Conservation (phyloP, 2,797 vertebrate species). For the Darevskia mixta region DNA sequence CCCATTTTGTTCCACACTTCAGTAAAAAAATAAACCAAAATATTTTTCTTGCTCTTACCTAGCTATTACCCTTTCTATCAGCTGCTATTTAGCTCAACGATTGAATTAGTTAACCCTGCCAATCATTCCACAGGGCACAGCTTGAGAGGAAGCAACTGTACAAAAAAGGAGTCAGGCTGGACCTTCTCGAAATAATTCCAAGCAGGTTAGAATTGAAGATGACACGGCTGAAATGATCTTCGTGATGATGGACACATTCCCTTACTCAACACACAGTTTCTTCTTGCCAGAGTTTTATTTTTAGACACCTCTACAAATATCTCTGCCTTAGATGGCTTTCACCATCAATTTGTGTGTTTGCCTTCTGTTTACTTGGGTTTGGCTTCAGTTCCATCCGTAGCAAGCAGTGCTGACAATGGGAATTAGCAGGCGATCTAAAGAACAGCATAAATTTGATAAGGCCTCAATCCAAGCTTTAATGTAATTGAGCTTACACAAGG, state of each 20-base stretch:
- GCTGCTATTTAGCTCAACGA: slow-evolving; percentile 2
- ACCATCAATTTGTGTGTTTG: slow-evolving; percentile 39
- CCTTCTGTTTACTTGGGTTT: slow-evolving; percentile 50
- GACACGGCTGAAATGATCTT: neutral
- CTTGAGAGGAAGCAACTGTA: neutral
- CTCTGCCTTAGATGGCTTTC: slow-evolving; percentile 22
- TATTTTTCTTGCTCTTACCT: slow-evolving; percentile 5
- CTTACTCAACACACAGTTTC: slow-evolving; percentile 1
- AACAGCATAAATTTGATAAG: slow-evolving; percentile 6
- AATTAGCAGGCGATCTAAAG: slow-evolving; percentile 29
- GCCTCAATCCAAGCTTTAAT: neutral
- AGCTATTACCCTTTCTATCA: neutral
- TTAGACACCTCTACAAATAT: slow-evolving; percentile 32
- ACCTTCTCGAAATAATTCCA: neutral
- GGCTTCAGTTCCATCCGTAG: neutral
- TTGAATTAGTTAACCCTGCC: slow-evolving; percentile 28
- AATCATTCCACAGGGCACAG: neutral
- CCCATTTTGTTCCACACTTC: neutral
- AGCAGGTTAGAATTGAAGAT: neutral
- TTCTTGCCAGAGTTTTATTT: neutral
- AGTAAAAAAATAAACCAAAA: slow-evolving; percentile 1
- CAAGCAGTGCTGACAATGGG: neutral
- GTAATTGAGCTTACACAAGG: neutral
- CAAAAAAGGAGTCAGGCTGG: neutral
- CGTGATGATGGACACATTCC: neutral